Evolutionary conservation across 37 sponge, comb jelly and placozoan species (phyloP).

Genomic region (Halichondria panicea): DNA sequence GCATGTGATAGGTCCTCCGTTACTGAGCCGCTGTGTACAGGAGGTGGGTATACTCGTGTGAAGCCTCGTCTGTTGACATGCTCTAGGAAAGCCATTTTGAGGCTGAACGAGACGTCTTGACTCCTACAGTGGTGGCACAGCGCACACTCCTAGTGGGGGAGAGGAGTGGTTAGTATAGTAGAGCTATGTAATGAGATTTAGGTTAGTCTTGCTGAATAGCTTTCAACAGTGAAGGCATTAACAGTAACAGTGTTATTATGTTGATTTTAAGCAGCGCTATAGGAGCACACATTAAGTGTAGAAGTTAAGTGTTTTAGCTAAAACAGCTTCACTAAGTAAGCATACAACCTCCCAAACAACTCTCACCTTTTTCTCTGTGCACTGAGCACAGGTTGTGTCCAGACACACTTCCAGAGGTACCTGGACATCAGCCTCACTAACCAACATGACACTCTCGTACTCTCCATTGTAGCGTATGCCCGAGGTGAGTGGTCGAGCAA

Average conservation of each 20-base stretch:
- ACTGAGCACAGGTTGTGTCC: slow-evolving; percentile 8
- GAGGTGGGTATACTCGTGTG: slow-evolving; percentile 42
- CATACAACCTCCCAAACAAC: background rate
- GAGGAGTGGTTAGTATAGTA: background rate
- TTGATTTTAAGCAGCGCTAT: too few relatives aligned
- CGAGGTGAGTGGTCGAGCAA: slow-evolving; percentile 11
- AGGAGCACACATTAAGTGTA: too few relatives aligned
- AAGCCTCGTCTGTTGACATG: slow-evolving; percentile 58
- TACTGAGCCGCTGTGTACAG: background rate
- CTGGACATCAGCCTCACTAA: slow-evolving; percentile 48
- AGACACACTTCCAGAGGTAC: slow-evolving; percentile 32
- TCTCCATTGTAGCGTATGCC: slow-evolving; percentile 37
- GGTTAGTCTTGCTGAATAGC: background rate
- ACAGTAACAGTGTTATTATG: too few relatives aligned
- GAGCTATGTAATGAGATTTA: background rate
- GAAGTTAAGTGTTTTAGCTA: background rate
- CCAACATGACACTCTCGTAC: slow-evolving; percentile 53
- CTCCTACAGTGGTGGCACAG: slow-evolving; percentile 49
- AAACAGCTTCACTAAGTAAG: background rate
- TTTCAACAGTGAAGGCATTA: background rate
- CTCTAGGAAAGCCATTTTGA: slow-evolving; percentile 73
- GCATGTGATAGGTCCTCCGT: background rate
- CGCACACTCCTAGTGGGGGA: slow-evolving; percentile 42
- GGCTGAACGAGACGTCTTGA: slow-evolving; percentile 1
- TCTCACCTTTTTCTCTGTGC: background rate